Conservation (phyloP, 1,140 invertebrate genomes). For the Ceratina australensis region DNA sequence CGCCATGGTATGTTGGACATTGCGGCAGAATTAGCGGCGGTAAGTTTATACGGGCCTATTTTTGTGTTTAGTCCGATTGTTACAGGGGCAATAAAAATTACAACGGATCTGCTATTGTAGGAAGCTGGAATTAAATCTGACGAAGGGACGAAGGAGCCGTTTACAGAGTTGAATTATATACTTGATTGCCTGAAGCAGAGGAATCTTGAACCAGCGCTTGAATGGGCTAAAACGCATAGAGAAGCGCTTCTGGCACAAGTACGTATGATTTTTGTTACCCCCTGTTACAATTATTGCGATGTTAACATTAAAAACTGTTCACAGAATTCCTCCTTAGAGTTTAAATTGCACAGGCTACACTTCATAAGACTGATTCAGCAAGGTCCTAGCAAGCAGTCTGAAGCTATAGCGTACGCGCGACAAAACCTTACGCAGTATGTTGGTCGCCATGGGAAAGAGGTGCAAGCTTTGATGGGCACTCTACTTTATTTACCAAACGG, state of each 20-base stretch:
- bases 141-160: conserved; percentile 88
- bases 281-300: neutral
- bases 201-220: conserved; percentile 89
- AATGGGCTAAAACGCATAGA: conserved; percentile 86
- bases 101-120: conserved; percentile 71
- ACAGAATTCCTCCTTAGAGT: conserved; percentile 90
- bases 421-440: conserved; percentile 92
- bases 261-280: neutral
- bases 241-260: conserved; percentile 83
- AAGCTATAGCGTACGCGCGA: conserved; percentile 93
- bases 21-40: conserved; percentile 88
- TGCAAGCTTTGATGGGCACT: conserved; percentile 94
- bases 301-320: neutral
- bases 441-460: conserved; percentile 89
- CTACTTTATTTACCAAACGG: conserved; percentile 90
- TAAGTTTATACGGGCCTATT: conserved; percentile 63
- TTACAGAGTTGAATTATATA: conserved; percentile 92
- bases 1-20: conserved; percentile 95
- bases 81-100: no score
- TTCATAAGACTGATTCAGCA: conserved; percentile 87
- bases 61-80: neutral
- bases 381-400: conserved; percentile 84
- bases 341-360: conserved; percentile 89
- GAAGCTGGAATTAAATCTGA: conserved; percentile 88
- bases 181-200: conserved; percentile 88